Base-by-base conservation (phyloP, 2,797 vertebrate species). In the Hydrocynus forskahlii region DNA sequence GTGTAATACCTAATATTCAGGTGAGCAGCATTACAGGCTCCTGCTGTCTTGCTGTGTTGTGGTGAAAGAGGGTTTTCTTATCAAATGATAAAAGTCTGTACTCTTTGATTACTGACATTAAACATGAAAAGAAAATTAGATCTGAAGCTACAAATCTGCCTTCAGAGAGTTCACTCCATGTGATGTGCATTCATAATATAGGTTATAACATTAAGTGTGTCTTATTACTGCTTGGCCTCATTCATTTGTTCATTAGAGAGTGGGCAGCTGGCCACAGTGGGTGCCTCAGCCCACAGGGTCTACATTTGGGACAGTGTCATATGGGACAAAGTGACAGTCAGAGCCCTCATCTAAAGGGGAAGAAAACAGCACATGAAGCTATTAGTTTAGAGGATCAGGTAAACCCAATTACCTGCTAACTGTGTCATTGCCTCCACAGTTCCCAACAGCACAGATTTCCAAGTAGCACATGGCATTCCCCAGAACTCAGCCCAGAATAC, bases 341-440 rank as follows among this genome's bases (percentile, higher is more conserved):
- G 43, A 21, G 13, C 5, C 9, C 35, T 78, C 21, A 16, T 10
- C 5, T 70, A 48, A 50, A 54, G 23, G 7, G 8, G 21, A 40
- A 74, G 7, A 14, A 21, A 40, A 74, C 40, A 67, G 12, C 12
- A 63, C 4, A 16, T 59, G 23, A 71, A 66, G n/a, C 55, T 16
- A 59, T 23, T 66, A 64, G 5, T 40, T 29, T 66, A 7, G 40
- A 55, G 21, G 63, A 52, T 68, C 64, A 76, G 45, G 38, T 64
- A 76, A 79, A 76, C 19, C 67, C 60, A 82, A 55, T 76, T 85
- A 76, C 54, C 48, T 76, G 45, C 25, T 76, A 76, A 64, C 64
- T 68, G 63, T 75, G 19, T 71, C 55, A 52, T 76, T 17, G 59
- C 64, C 40, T 82, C 38, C 14, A n/a, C 52, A 60, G 68, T 78